Evolutionary conservation across 2,888 invertebrate genomes (phyloP), one percentile per base, ranked within the genome.

Genomic region (Sinopyrophorus schimmeli): DNA sequence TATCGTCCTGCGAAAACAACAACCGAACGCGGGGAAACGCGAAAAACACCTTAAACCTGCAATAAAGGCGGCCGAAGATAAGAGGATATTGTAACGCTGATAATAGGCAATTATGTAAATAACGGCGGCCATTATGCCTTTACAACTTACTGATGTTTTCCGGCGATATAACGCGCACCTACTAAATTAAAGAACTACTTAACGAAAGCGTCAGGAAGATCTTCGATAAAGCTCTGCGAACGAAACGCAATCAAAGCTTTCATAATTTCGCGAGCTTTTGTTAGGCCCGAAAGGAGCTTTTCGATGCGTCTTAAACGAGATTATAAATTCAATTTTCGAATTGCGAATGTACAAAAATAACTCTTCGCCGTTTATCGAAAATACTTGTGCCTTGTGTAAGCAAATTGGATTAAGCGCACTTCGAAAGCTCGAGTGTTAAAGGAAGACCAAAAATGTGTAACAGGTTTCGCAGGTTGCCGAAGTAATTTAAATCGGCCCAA

Each of bases 91-190:
- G 32, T 17, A 43, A 35, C 43, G 35, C 23, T 34, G 32, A 43
- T 43, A 43, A 43, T 43, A 34, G 43, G 14, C 43, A 43, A 43
- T 43, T 43, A 43, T 43, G 43, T 43, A 43, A 43, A 43, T 43
- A 43, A 35, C 34, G 35, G 18, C 34, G 15, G 34, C 34, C 20
- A 32, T 43, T 43, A 35, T 35, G 43, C 43, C 43, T 43, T 43
- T 27, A 43, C 43, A 43, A 34, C 43, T 43, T 43, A 35, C 43
- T 43, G 43, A 43, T 43, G 43, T 35, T 27, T 34, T 43, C 34
- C 11, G 27, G 43, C 35, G 43, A 34, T 43, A 20, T 35, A 32
- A 16, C 15, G 16, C 17, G 11, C 32, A 16, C 16, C 32, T 17
- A 32, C 18, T 17, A 18, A 32, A 17, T 32, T 17, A 32, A 32